Base-by-base conservation (phyloP, 1,140 invertebrate genomes). In the Plodia interpunctella region DNA sequence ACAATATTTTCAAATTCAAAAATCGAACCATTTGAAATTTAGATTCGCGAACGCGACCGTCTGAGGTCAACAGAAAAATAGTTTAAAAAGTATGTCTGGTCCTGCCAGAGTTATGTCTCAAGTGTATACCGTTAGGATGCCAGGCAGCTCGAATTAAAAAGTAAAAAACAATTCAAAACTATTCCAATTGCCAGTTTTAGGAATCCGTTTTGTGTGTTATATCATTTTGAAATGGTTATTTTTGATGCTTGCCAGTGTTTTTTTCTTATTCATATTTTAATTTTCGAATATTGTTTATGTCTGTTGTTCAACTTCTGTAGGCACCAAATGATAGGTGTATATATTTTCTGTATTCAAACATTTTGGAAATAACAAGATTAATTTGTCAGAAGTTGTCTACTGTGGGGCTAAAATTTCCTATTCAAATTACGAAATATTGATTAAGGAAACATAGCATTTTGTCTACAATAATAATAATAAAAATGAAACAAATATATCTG, bases 141-240 rank as follows among this genome's bases (percentile, higher is more conserved):
- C 83, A 70, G 51, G 20, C 20, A 25, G 38, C 68, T 72, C 68
- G 67, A 66, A 68, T 68, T 71, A 76, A 80, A 85, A 83, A 87
- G 72, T 72, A 60, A 76, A 80, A 77, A 74, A 88, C 80, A 82
- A 70, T 69, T 74, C 70, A 81, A 85, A 87, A 89, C 86, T 89
- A 88, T 88, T 87, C 84, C 87, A 89, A 89, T 89, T 87, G 87
- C 80, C 84, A 84, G 78, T 76, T 74, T 77, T 71, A 60, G 81
- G 87, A 87, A 89, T 89, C 70, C 84, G 76, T 87, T 87, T 89
- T 87, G 83, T 80, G 78, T 84, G 78, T 74, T 67, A 75, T 78
- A 59, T 56, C 54, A 62, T 68, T 68, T 67, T 62, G 38, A 56
- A 52, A 28, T 13, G 25, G 52, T 55, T 55, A 55, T 35, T 55